These are phyloP conservation scores for Ceramica pisi DNA, from an alignment of 2,888 invertebrate species.

Conservation along the genomic window DNA sequence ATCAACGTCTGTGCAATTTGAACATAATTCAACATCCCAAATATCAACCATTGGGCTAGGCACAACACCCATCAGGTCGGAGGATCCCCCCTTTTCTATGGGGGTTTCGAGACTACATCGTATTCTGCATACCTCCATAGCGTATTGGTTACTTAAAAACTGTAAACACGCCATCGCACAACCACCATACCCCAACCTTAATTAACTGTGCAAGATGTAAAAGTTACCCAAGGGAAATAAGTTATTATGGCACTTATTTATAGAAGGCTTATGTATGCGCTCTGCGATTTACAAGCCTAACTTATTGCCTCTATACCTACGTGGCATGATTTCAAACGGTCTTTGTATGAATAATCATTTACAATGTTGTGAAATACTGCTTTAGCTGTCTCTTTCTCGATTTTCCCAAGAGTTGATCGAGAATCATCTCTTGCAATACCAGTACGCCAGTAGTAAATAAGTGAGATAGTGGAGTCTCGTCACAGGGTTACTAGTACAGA, in stretches of 20 bases:
- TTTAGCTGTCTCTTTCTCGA: conserved; percentile 32
- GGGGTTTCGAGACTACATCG: no score
- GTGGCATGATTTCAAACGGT: conserved; percentile 58
- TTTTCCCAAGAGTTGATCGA: not conserved
- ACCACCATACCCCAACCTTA: conserved; percentile 9
- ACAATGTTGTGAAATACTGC: conserved; percentile 42
- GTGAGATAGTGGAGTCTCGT: no score
- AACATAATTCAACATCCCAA: no score
- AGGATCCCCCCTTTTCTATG: no score
- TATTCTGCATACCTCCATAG: no score
- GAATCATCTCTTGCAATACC: not conserved
- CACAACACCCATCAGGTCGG: no score
- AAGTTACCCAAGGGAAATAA: conserved; percentile 54
- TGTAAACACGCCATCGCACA: not conserved
- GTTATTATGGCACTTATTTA: conserved; percentile 55
- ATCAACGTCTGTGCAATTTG: no score
- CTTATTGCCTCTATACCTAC: conserved; percentile 45
- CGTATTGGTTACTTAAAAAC: not conserved
- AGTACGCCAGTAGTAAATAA: no score
- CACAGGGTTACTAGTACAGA: no score
- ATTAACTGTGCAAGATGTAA: conserved; percentile 43
- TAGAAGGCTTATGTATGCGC: conserved; percentile 47
- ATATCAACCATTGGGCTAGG: no score
- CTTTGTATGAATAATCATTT: conserved; percentile 38
- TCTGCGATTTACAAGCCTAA: conserved; percentile 54